Conservation (phyloP, 2,113 vertebrate genomes). For the Lampris incognitus region DNA sequence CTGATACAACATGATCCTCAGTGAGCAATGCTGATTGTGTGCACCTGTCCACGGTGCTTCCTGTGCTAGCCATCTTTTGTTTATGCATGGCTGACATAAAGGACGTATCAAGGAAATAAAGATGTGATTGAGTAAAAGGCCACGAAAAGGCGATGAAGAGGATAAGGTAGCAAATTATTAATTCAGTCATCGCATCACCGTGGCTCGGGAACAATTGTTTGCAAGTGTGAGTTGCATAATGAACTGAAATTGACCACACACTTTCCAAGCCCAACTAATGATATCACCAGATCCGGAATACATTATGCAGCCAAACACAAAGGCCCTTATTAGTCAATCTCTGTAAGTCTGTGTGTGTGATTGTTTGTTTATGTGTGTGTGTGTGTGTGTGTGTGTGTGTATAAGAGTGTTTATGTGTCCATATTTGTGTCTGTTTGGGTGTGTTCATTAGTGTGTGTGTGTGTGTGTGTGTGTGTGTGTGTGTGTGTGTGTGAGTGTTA, state of each 20-base stretch:
- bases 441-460: conserved; percentile 18
- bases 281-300: conserved; percentile 63
- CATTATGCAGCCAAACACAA: conserved; percentile 66
- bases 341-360: conserved; percentile 24
- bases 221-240: conserved; percentile 67
- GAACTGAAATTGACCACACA: conserved; percentile 65
- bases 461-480: conserved; percentile 16
- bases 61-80: conserved; percentile 17
- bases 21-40: conserved; percentile 13
- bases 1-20: neutral
- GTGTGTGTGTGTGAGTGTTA: conserved; percentile 27
- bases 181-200: conserved; percentile 58
- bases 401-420: conserved; percentile 23
- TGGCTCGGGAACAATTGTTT: conserved; percentile 57
- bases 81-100: conserved; percentile 24
- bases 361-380: neutral
- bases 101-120: conserved; percentile 33
- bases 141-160: conserved; percentile 48
- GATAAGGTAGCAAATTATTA: conserved; percentile 52
- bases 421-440: neutral
- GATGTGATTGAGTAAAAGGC: conserved; percentile 33
- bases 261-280: conserved; percentile 38
- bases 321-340: conserved; percentile 72
- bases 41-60: neutral
- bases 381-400: conserved; percentile 11